Evolutionary conservation across 1,140 invertebrate genomes (phyloP), one percentile per base, ranked within the genome.

Genomic region (Lithobius niger): DNA sequence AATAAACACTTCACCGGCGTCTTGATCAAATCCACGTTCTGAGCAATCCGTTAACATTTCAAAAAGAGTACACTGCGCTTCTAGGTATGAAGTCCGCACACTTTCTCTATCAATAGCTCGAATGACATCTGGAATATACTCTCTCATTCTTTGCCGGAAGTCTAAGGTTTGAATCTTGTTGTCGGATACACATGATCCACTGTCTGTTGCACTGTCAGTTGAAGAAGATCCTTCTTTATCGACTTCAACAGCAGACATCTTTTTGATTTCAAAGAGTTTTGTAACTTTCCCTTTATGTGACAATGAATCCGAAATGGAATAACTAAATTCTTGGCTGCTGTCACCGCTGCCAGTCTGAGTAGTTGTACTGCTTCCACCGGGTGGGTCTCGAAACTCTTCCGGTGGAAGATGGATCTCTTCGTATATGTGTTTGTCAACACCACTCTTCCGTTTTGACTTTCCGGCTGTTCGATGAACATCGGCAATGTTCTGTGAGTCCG

Each of bases 301-400:
- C 60, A 28, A 27, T 60, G 59, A 16, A 60, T 60, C 19, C 53
- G 52, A 1, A 26, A 52, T 42, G 15, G 28, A 52, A 56, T 55
- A 13, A 40, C 45, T 42, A 31, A 25, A 25, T 52, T 58, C 22
- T 50, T 58, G 21, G 55, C 40, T 24, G 25, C 45, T 47, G 57
- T 48, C 16, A 59, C 58, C 42, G 15, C 56, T 55, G 40, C 60
- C 27, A 22, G 57, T 56, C 21, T 19, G 4, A 6, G 59, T 58
- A 13, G 59, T 62, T 45, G 57, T 52, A 54, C 55, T 21, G 54
- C 55, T 15, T 50, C 27, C 22, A 27, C 54, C 4, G n/a, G 82
- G 81, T 26, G 81, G 77, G 71, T 88, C 86, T 66, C 84, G 79
- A 62, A 89, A 89, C 71, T 88, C 84, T 62, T 86, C 82, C 0